Conservation (phyloP, 2,888 invertebrate species). For the Diploptera punctata region DNA sequence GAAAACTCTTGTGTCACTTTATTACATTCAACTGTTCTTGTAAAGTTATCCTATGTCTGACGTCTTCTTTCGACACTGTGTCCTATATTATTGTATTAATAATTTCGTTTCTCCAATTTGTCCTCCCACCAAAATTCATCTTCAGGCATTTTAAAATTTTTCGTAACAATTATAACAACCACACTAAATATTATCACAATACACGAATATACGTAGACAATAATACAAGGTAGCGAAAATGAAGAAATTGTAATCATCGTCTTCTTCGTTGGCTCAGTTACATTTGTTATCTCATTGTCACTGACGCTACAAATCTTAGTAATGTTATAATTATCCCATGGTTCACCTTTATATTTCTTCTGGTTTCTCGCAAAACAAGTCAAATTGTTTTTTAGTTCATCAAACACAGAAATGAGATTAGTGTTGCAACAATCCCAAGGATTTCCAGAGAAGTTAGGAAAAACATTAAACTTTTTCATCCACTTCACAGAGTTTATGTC, state of each 20-base stretch:
- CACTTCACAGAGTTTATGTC: not conserved
- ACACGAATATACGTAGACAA: not conserved
- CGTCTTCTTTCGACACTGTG: too few relatives aligned
- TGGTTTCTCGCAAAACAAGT: not conserved
- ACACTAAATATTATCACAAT: not conserved
- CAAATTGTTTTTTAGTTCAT: not conserved
- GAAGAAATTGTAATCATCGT: too few relatives aligned
- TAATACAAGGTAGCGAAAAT: too few relatives aligned
- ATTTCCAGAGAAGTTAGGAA: not conserved
- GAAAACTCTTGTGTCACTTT: too few relatives aligned
- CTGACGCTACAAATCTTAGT: too few relatives aligned
- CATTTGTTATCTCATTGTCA: too few relatives aligned
- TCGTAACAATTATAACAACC: not conserved
- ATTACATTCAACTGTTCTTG: too few relatives aligned
- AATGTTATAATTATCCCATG: not conserved
- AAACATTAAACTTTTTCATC: too few relatives aligned
- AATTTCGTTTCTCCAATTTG: not conserved
- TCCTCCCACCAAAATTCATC: conserved; percentile 20
- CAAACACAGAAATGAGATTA: not conserved
- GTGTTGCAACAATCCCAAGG: not conserved
- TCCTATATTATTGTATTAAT: not conserved
- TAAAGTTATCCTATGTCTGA: too few relatives aligned
- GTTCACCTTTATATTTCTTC: not conserved
- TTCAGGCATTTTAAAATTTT: too few relatives aligned
- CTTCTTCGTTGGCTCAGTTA: too few relatives aligned